Evolutionary conservation across 2,797 vertebrate species (phyloP), one percentile per base, ranked within the genome.

Genomic region (Macropus fuliginosus): DNA sequence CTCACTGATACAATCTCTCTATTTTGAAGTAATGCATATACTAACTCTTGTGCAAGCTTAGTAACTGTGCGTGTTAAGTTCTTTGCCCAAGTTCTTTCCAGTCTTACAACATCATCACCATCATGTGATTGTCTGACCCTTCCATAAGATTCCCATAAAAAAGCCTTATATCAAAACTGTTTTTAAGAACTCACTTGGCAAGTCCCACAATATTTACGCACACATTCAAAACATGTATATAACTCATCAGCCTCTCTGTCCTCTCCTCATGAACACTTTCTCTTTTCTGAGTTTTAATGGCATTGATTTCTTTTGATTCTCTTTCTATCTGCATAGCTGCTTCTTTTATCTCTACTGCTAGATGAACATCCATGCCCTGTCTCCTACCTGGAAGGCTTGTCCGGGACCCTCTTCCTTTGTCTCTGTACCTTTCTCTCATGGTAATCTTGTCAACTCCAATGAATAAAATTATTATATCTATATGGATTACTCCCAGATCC

Each of bases 81-180:
- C 28, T 40, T 74, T 74, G 66, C 16, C 66, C 40, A 74, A 81
- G 18, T 81, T 81, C 74, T 27, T 81, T 81, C 74, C 18, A 46
- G 46, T 8, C 74, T 81, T 81, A 81, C 40, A 81, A 46, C 40
- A 81, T 46, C 40, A 46, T 81, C 74, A 4, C 21, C 40, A 81
- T 46, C 34, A 74, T 8, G n/a, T 74, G 66, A 74, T 21, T 40
- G 1, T 46, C 18, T 81, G 18, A 81, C 24, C 21, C 40, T 24
- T 21, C 74, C 40, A 46, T 46, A 74, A 2, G n/a, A 87, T 66
- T 92, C 59, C 31, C 40, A n/a, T 28, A 66, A 46, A 66, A 13
- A 92, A 54, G 81, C 81, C 95, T 94, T 14, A 92, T 92, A 54
- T 11, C 91, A 92, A 94, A 74, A 94, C 16, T 74, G 16, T 74